These are phyloP conservation scores for Ictalurus furcatus DNA, from an alignment of 2,113 vertebrate genomes.

Conservation along the genomic window DNA sequence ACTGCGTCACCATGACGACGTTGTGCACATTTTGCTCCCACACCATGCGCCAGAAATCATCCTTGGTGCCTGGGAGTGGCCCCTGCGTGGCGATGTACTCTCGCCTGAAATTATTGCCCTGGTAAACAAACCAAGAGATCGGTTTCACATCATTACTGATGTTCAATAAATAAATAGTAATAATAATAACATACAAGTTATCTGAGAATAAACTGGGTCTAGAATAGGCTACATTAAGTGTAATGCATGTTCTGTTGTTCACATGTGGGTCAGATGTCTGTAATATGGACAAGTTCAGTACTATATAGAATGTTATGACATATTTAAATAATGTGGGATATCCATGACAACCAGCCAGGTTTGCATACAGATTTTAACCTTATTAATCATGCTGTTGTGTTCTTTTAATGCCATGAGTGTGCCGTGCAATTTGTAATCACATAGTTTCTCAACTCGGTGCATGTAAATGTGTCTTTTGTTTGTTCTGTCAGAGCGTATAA, in stretches of 20 bases:
- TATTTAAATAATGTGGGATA: background rate
- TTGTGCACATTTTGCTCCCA: conserved; percentile 96
- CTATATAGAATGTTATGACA: background rate
- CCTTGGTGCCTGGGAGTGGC: conserved; percentile 93
- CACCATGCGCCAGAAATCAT: conserved; percentile 98
- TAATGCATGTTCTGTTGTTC: background rate
- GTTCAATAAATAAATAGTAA: background rate
- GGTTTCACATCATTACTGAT: no score
- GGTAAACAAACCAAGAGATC: background rate
- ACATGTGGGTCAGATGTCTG: no score
- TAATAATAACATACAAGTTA: background rate
- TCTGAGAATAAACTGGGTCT: background rate
- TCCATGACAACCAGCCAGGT: no score
- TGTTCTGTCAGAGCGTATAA: no score
- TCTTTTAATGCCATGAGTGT: background rate
- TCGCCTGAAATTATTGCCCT: conserved; percentile 90
- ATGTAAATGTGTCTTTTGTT: no score
- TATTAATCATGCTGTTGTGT: background rate
- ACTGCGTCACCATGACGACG: conserved; percentile 97
- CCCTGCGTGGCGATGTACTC: conserved; percentile 96
- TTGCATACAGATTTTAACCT: background rate
- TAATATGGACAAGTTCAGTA: background rate
- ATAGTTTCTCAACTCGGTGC: no score
- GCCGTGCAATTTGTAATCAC: background rate
- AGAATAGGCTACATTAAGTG: background rate